Base-by-base conservation (phyloP, 2,113 vertebrate genomes). In the Oostethus manadensis region DNA sequence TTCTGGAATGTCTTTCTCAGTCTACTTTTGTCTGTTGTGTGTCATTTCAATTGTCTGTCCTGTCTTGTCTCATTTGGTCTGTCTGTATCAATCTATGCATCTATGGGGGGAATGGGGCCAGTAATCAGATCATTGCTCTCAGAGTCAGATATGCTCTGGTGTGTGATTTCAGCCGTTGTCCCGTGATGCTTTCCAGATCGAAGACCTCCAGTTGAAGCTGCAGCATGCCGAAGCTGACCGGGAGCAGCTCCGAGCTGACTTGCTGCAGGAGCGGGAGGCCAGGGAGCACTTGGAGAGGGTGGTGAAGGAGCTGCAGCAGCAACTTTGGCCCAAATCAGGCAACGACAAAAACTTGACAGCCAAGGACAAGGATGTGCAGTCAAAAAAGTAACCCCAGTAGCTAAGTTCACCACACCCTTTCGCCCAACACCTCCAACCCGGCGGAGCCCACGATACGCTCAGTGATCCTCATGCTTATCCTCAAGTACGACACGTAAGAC, bases 261-360 rank as follows among this genome's bases (percentile, higher is more conserved):
- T 99, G 58, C 87, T 96, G 70, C 93, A 89, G 16, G 96, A 98
- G 79, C 81, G 94, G 2, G 96, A 98, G 83, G 95, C 96, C 17
- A 88, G 96, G 0, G 94, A 98, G 84, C 95, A 97, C 87, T 88
- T 99, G 90, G 96, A 99, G 88, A 93, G 92, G 57, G 92, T 97
- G 77, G 95, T 99, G 68, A 97, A 94, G 87, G 96, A 97, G 81
- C 94, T 99, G 48, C 96, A 97, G 88, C 93, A 95, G 66, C 95
- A 99, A 62, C 94, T 98, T 75, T 96, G 95, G 94, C 92, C 94
- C 11, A 92, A 92, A 75, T 42, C 90, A 43, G 79, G 63, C 67
- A 18, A 70, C 33, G 85, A 83, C 62, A 87, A 81, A 0, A 71
- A 90, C 3, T 77, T 69, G 62, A 76, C 81, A 10, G 1, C 73